Conservation (phyloP, 2,797 vertebrate species). For the Lycodopsis pacificus region DNA sequence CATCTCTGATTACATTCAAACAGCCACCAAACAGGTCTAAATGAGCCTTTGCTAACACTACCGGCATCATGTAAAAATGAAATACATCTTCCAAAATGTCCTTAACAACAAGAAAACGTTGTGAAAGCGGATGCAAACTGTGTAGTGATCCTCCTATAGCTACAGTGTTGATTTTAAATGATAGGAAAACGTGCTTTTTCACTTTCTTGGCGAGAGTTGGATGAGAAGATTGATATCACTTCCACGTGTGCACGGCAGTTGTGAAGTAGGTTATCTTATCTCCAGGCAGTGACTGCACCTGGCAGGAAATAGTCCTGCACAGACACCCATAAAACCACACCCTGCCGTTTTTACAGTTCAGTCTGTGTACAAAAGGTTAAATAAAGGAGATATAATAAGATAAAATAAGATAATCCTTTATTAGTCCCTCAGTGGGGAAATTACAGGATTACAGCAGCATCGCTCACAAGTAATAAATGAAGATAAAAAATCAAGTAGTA, state of each 20-base stretch:
- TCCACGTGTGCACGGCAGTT: background rate
- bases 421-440: no score
- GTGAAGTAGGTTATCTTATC: background rate
- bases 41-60: background rate
- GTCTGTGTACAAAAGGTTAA: conserved; percentile 30
- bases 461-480: no score
- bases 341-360: background rate
- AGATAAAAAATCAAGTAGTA: no score
- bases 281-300: conserved; percentile 5
- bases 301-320: background rate
- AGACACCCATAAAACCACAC: background rate
- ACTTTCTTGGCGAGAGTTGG: background rate
- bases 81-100: background rate
- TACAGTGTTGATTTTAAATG: background rate
- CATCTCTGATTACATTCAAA: background rate
- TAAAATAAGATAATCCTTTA: no score
- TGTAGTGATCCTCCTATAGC: background rate
- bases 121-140: background rate
- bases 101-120: background rate
- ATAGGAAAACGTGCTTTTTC: background rate
- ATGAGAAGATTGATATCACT: background rate
- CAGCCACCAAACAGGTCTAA: background rate
- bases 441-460: no score
- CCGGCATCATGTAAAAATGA: no score
- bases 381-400: background rate